Conservation (phyloP, 2,888 invertebrate species). For the Drosophila rellima region DNA sequence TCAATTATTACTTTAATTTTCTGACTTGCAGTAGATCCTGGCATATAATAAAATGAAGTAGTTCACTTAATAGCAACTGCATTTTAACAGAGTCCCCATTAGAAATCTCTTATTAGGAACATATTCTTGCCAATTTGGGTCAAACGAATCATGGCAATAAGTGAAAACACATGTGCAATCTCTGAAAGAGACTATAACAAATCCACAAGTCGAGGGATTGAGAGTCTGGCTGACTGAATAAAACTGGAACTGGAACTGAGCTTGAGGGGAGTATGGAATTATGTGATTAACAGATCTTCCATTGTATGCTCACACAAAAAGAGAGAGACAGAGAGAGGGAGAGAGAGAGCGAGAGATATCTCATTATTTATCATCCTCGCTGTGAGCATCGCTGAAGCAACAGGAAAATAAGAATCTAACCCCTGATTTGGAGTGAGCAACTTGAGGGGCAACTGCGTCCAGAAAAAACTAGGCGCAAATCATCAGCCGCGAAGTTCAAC, state of each 20-base stretch:
- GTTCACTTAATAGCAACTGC: not conserved
- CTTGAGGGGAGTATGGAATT: slow-evolving; percentile 37
- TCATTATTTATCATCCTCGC: slow-evolving; percentile 76
- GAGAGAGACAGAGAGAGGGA: slow-evolving; percentile 1
- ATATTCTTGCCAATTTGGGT: slow-evolving; percentile 52
- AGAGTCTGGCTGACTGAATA: not conserved
- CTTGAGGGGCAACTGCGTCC: slow-evolving; percentile 42
- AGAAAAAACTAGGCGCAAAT: slow-evolving; percentile 68
- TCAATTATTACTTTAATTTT: not conserved
- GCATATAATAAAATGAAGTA: not conserved
- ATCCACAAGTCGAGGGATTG: not conserved
- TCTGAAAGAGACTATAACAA: slow-evolving; percentile 30
- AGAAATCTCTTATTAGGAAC: slow-evolving; percentile 31
- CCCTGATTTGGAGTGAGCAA: slow-evolving; percentile 59
- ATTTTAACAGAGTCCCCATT: slow-evolving; percentile 7
- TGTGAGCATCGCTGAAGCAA: slow-evolving; percentile 34
- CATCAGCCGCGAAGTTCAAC: slow-evolving; percentile 73
- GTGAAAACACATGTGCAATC: slow-evolving; percentile 60
- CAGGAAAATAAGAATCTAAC: slow-evolving; percentile 65
- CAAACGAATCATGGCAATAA: slow-evolving; percentile 53
- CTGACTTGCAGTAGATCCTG: not conserved
- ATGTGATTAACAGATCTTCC: slow-evolving; percentile 74
- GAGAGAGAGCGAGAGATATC: slow-evolving; percentile 21
- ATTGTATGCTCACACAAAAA: slow-evolving; percentile 28
- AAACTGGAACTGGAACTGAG: slow-evolving; percentile 23